Percentiles rank a stretch among this genome's conserved stretches.
These are phyloP conservation scores for Hydrozoanthus gracilis DNA, from an alignment of 92 coral and sea anemone species.

Conservation along the genomic window DNA sequence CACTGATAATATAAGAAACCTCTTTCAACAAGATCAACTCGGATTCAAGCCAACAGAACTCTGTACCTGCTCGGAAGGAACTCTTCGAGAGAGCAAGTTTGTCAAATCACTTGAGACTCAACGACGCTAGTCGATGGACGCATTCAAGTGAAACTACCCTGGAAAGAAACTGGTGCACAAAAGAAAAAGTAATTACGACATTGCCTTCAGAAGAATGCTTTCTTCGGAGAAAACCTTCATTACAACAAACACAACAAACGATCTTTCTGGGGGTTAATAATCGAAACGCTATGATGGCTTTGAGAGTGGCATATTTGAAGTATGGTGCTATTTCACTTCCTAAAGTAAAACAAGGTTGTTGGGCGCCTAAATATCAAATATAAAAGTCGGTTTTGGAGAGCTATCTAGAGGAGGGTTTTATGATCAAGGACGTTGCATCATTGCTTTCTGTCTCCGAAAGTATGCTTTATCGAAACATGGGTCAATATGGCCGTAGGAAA, in stretches of 20 bases:
- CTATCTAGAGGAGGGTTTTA: slow-evolving; percentile 8
- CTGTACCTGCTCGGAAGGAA: slow-evolving; percentile 56
- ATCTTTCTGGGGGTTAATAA: slow-evolving; percentile 35
- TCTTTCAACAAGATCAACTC: slow-evolving; percentile 45
- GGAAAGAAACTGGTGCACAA: slow-evolving; percentile 62
- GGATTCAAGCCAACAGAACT: slow-evolving; percentile 65
- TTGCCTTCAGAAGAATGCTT: slow-evolving; percentile 63
- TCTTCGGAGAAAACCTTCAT: slow-evolving; percentile 57
- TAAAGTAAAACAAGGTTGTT: slow-evolving; percentile 3
- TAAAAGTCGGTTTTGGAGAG: slow-evolving; percentile 17
- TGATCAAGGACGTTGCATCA: slow-evolving; percentile 5
- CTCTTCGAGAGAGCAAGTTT: slow-evolving; percentile 56
- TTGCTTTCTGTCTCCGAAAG: slow-evolving; percentile 21
- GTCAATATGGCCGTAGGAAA: slow-evolving; percentile 4
- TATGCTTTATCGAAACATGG: slow-evolving; percentile 8
- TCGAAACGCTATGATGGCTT: slow-evolving; percentile 29
- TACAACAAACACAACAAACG: slow-evolving; percentile 21
- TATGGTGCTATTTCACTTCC: slow-evolving; percentile 34
- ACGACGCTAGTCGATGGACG: slow-evolving; percentile 53
- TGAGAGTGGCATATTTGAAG: slow-evolving; percentile 33
- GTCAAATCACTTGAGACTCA: slow-evolving; percentile 53
- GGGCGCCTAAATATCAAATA: slow-evolving; percentile 20
- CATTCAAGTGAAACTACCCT: slow-evolving; percentile 55
- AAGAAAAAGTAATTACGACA: slow-evolving; percentile 58
- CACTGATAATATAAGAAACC: slow-evolving; percentile 35